Conservation (phyloP, 2,797 vertebrate species). For the Percopsis omiscomaycus region DNA sequence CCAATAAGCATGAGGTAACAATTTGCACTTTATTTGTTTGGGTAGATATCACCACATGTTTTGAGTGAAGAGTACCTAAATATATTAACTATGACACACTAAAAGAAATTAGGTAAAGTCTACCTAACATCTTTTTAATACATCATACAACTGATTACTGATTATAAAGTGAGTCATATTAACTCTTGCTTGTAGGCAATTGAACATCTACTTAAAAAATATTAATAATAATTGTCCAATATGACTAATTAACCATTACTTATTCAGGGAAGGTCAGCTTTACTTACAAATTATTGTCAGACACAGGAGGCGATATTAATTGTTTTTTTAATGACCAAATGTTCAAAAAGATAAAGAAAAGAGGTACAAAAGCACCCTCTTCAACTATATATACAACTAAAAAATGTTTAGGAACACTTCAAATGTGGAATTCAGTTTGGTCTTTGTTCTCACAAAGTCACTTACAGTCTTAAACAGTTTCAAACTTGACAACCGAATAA, state of each 20-base stretch:
- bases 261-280: conserved; percentile 12
- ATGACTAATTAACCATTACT: conserved; percentile 7
- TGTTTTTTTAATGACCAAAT: neutral
- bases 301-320: conserved; percentile 2
- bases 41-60: conserved; percentile 14
- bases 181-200: conserved; percentile 5
- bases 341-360: neutral
- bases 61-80: conserved; percentile 13
- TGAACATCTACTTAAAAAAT: conserved; percentile 1
- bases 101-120: conserved; percentile 13
- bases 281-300: conserved; percentile 10
- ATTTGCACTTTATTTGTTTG: conserved; percentile 8
- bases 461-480: too few relatives aligned
- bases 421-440: neutral
- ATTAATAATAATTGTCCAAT: neutral
- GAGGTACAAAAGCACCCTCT: conserved; percentile 7
- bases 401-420: neutral
- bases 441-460: too few relatives aligned
- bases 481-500: too few relatives aligned
- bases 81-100: conserved; percentile 13
- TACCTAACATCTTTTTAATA: conserved; percentile 6
- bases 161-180: conserved; percentile 4
- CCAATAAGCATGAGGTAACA: conserved; percentile 17
- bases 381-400: neutral
- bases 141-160: conserved; percentile 3